Conservation (phyloP, 2,797 vertebrate species). For the Ambastaia sidthimunki region DNA sequence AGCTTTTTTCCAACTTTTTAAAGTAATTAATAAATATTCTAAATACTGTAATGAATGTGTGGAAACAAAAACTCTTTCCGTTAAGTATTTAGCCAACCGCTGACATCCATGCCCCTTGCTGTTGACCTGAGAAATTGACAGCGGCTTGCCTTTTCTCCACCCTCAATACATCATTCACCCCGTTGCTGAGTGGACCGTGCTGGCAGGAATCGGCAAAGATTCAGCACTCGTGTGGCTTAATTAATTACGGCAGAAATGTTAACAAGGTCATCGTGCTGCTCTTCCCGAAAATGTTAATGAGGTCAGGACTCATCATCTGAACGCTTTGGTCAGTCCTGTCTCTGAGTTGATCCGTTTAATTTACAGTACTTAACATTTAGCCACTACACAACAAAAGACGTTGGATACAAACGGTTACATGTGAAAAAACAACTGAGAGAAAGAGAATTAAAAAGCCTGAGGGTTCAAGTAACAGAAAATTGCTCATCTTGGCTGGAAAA, state of each 20-base stretch:
- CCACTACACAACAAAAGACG: not conserved
- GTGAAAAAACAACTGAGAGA: too few species aligned
- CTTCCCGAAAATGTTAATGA: slow-evolving; percentile 67
- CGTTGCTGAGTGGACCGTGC: slow-evolving; percentile 46
- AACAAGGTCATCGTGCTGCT: slow-evolving; percentile 71
- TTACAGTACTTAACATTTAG: slow-evolving; percentile 50
- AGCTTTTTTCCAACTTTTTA: not conserved
- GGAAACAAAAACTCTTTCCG: slow-evolving; percentile 61
- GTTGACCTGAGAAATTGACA: slow-evolving; percentile 69
- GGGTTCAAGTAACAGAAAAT: slow-evolving; percentile 28
- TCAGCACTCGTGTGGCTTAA: slow-evolving; percentile 76
- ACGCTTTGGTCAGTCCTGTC: slow-evolving; percentile 66
- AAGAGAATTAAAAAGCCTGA: not conserved
- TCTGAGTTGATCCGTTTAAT: slow-evolving; percentile 40
- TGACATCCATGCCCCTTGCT: slow-evolving; percentile 64
- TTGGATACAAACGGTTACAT: too few species aligned
- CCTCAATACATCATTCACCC: slow-evolving; percentile 59
- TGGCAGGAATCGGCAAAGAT: slow-evolving; percentile 52
- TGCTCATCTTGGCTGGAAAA: slow-evolving; percentile 17
- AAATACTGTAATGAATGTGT: slow-evolving; percentile 47
- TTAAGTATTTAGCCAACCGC: slow-evolving; percentile 76
- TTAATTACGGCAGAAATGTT: slow-evolving; percentile 78
- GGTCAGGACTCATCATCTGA: slow-evolving; percentile 65
- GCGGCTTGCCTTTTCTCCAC: slow-evolving; percentile 46
- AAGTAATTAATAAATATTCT: not conserved